These are phyloP conservation scores for Pseudococcus longispinus DNA, from an alignment of 2,888 invertebrate genomes.

Conservation along the genomic window DNA sequence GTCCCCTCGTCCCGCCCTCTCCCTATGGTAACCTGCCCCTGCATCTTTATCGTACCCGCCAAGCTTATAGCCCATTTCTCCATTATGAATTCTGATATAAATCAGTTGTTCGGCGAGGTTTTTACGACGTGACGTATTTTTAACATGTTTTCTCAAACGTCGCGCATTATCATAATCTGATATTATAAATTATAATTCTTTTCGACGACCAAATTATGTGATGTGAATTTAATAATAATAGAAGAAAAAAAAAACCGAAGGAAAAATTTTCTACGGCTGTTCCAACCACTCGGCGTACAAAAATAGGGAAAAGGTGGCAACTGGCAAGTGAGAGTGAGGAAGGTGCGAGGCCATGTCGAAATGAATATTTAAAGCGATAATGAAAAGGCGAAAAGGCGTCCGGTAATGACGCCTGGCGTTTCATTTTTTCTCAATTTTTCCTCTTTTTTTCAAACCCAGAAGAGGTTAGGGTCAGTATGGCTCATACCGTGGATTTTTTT, in stretches of 20 bases:
- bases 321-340: neutral
- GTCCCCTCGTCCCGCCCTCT: neutral
- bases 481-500: neutral
- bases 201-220: conserved; percentile 37
- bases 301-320: neutral
- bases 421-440: neutral
- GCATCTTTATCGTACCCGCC: neutral
- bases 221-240: conserved; percentile 16
- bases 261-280: neutral
- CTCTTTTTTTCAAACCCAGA: neutral
- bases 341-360: conserved; percentile 3
- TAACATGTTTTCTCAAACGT: conserved; percentile 50
- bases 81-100: conserved; percentile 37
- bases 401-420: conserved; percentile 12
- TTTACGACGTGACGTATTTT: conserved; percentile 51
- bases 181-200: conserved; percentile 54
- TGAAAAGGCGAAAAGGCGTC: conserved; percentile 5
- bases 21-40: neutral
- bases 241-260: neutral
- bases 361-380: conserved; percentile 26
- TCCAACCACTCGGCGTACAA: neutral
- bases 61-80: neutral
- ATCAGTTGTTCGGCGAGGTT: conserved; percentile 28
- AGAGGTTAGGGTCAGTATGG: neutral
- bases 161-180: conserved; percentile 53